Percentiles rank a stretch among this genome's conserved stretches.
phyloP scores from a whole-genome alignment of 2,113 vertebrate species.

The Oenanthe melanoleuca region DNA sequence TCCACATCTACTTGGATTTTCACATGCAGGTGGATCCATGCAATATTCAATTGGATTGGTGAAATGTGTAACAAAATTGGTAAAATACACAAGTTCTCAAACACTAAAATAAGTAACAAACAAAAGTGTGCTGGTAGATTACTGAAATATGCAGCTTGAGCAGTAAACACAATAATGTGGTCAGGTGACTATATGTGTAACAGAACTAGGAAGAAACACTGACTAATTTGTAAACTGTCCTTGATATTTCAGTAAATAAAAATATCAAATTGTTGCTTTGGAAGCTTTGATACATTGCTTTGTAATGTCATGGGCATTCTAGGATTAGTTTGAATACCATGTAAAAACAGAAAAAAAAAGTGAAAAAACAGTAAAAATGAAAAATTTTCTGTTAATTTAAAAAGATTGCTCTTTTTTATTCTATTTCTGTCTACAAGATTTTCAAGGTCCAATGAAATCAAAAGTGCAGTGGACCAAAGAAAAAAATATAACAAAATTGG shows the following conservation, averaged over 20 bases:
- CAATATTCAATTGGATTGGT: background rate
- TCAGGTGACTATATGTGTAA: background rate
- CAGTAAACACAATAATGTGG: slow-evolving; percentile 26
- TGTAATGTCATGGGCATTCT: background rate
- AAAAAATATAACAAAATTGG: background rate
- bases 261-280: background rate
- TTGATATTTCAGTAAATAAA: slow-evolving; percentile 4
- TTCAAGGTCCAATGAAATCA: background rate
- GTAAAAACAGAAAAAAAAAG: background rate
- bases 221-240: slow-evolving; percentile 12
- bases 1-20: background rate
- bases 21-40: background rate
- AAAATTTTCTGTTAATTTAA: background rate
- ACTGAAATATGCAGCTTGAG: slow-evolving; percentile 52
- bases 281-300: background rate
- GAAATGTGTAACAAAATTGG: background rate
- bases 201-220: background rate
- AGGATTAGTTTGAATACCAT: background rate
- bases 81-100: background rate
- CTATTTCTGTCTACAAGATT: background rate
- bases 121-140: background rate
- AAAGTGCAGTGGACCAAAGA: background rate
- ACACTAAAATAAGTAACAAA: slow-evolving; percentile 38
- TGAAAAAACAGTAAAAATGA: background rate
- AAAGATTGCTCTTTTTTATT: background rate